Conservation (phyloP, 2,888 invertebrate genomes). For the Drosophila paranaensis region DNA sequence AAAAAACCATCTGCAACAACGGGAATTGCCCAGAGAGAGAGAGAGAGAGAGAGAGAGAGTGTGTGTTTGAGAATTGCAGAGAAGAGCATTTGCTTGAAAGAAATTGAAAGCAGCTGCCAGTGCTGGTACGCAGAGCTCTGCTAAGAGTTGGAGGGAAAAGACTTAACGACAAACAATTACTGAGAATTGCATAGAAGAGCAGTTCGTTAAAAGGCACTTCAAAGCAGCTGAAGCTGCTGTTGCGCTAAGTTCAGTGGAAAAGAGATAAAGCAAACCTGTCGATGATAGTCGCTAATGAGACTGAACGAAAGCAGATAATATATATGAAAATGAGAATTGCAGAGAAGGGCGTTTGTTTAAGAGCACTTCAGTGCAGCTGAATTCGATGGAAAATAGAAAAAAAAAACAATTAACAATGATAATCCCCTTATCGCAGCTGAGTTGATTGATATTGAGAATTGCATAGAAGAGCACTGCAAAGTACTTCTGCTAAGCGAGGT, state of each 20-base stretch:
- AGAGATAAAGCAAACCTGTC: neutral
- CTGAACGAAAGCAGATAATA: neutral
- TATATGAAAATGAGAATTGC: neutral
- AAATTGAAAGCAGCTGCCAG: conserved; percentile 3
- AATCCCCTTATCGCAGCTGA: neutral
- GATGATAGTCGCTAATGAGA: neutral
- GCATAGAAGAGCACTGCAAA: neutral
- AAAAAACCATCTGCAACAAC: neutral
- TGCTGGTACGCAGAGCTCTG: neutral
- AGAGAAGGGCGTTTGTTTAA: neutral
- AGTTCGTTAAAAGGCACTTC: no score
- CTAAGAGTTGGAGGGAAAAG: neutral
- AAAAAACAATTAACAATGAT: neutral
- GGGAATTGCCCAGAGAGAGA: neutral
- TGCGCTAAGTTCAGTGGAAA: neutral
- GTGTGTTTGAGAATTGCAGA: neutral
- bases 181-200: neutral
- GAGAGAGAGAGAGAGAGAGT: neutral
- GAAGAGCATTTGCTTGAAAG: neutral
- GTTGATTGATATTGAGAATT: neutral
- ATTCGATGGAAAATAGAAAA: neutral
- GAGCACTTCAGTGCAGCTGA: neutral
- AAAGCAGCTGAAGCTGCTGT: neutral
- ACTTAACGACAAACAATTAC: neutral
- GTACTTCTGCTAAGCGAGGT: neutral